Evolutionary conservation across 1,140 invertebrate genomes (phyloP).

Genomic region (Telenomus remus): DNA sequence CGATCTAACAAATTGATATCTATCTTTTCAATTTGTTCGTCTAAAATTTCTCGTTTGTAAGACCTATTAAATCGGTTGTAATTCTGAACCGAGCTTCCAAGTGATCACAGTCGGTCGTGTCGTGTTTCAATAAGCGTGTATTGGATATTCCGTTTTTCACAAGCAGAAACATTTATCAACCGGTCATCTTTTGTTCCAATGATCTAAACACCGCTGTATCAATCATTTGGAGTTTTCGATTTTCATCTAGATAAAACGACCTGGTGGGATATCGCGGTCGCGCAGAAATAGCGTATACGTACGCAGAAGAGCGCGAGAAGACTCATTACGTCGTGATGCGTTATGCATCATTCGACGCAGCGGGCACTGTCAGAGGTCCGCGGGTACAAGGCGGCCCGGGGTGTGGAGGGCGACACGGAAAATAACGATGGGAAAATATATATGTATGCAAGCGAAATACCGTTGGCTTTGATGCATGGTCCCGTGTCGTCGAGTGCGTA

Average conservation of each 20-base stretch:
- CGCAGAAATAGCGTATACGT: constrained; percentile 29
- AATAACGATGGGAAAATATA: constrained; percentile 68
- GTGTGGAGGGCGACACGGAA: constrained; percentile 56
- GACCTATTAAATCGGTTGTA: no score
- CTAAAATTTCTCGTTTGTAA: no score
- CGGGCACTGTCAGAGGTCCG: constrained; percentile 59
- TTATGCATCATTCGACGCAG: constrained; percentile 66
- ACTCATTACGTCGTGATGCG: constrained; percentile 67
- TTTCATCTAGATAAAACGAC: constrained; percentile 51
- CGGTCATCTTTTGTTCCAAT: constrained; percentile 34
- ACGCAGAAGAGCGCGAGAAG: constrained; percentile 58
- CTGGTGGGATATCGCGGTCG: constrained; percentile 42
- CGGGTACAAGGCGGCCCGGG: constrained; percentile 50
- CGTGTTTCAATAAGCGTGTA: constrained; percentile 14
- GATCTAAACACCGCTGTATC: constrained; percentile 32
- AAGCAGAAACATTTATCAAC: constrained; percentile 24
- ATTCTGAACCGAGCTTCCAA: no score
- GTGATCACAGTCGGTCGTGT: no score
- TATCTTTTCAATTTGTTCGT: no score
- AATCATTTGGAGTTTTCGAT: constrained; percentile 36
- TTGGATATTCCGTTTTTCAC: constrained; percentile 16
- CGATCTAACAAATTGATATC: no score
- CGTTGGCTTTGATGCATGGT: constrained; percentile 64
- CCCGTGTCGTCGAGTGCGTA: not conserved
- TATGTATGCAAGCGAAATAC: constrained; percentile 60